Evolutionary conservation across 2,797 vertebrate species (phyloP).

Genomic region (Hoplostethus mediterraneus): DNA sequence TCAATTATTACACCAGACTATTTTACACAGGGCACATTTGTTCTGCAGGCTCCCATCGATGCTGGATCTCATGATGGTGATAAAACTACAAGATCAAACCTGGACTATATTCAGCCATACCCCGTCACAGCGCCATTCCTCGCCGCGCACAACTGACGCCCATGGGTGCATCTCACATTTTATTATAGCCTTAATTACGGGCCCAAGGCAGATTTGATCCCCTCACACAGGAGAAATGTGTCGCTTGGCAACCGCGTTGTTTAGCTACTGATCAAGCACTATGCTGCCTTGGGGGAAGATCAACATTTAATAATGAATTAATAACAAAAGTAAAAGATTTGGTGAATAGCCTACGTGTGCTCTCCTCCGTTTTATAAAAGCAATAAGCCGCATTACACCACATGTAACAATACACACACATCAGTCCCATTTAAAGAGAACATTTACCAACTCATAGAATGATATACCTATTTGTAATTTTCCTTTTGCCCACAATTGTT

Average conservation of each 20-base stretch:
- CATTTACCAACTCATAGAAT: too few relatives aligned
- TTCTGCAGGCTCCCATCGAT: background rate
- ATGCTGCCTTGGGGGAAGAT: conserved; percentile 44
- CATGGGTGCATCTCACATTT: conserved; percentile 67
- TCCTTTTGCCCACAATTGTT: too few relatives aligned
- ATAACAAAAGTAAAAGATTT: conserved; percentile 52
- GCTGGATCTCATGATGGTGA: conserved; percentile 45
- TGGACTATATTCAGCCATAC: conserved; percentile 36
- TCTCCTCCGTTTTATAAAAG: conserved; percentile 1
- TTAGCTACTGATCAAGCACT: conserved; percentile 41
- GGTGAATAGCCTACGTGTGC: conserved; percentile 48
- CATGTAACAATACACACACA: too few relatives aligned
- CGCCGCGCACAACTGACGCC: conserved; percentile 51
- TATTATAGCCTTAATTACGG: conserved; percentile 74
- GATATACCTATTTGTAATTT: too few relatives aligned
- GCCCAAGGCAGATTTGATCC: conserved; percentile 71
- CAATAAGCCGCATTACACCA: background rate
- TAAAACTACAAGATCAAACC: conserved; percentile 50
- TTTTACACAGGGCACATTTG: too few relatives aligned
- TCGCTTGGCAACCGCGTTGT: conserved; percentile 74
- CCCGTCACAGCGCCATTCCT: conserved; percentile 63
- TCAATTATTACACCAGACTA: too few relatives aligned
- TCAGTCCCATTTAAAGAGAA: too few relatives aligned
- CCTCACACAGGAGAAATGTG: conserved; percentile 58
- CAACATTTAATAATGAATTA: conserved; percentile 68